phyloP scores from a whole-genome alignment of 37 sponge, comb jelly and placozoan species.

The Halisarca cf. caerulea region DNA sequence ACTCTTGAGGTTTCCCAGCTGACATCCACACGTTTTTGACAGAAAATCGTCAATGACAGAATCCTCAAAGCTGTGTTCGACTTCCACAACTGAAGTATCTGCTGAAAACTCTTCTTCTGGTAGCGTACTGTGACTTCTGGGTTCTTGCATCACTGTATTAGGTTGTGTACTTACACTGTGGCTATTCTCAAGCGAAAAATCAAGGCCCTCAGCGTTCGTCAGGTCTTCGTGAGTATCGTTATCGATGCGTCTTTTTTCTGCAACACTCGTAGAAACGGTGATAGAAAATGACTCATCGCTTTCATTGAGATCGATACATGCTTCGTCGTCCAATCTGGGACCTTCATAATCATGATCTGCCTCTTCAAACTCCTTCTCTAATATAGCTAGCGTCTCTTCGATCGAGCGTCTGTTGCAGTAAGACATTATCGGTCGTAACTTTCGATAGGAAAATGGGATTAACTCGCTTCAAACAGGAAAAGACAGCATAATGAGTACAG shows the following conservation, averaged over 20 bases:
- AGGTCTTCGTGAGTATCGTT: too few species aligned
- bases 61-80: neutral
- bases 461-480: neutral
- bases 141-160: too few species aligned
- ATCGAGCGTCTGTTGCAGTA: neutral
- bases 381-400: neutral
- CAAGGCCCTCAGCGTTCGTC: too few species aligned
- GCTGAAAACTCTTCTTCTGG: too few species aligned
- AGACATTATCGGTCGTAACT: neutral
- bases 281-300: too few species aligned
- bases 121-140: too few species aligned
- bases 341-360: neutral
- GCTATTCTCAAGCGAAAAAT: too few species aligned
- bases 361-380: neutral
- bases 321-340: neutral
- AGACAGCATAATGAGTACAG: neutral
- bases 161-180: too few species aligned
- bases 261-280: too few species aligned
- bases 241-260: too few species aligned
- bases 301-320: too few species aligned
- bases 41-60: constrained; percentile 3
- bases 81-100: neutral
- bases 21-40: neutral
- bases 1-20: neutral
- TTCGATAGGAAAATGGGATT: neutral